Conservation (phyloP, 2,888 invertebrate genomes). For the Thereva nobilitata region DNA sequence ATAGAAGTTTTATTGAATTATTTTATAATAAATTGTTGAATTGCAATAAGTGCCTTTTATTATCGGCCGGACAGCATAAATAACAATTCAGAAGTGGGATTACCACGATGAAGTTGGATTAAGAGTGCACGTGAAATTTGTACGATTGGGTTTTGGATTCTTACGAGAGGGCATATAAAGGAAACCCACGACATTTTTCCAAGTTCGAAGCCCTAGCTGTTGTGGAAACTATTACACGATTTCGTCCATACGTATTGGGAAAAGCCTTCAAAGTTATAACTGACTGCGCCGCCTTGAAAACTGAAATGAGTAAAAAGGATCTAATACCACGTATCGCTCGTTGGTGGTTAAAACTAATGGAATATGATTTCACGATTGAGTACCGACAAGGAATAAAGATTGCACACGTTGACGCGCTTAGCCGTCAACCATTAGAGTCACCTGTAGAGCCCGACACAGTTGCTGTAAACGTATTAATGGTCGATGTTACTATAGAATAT, state of each 20-base stretch:
- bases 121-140: no score
- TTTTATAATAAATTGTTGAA: no score
- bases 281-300: conserved; percentile 50
- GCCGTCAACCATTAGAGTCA: conserved; percentile 42
- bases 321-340: conserved; percentile 47
- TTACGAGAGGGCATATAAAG: no score
- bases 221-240: conserved; percentile 48
- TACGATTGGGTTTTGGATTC: no score
- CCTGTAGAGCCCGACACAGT: conserved; percentile 30
- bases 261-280: conserved; percentile 47
- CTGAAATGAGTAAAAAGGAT: conserved; percentile 46
- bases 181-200: no score
- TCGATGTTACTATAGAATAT: not conserved
- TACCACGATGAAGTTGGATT: no score
- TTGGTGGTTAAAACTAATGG: conserved; percentile 45
- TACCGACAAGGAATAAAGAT: conserved; percentile 45
- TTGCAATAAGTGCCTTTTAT: no score
- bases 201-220: conserved; percentile 54
- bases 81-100: no score
- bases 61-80: no score
- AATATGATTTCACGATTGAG: conserved; percentile 42
- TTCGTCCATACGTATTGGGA: conserved; percentile 51
- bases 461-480: not conserved
- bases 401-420: conserved; percentile 50
- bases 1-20: no score